Evolutionary conservation across 2,797 vertebrate species (phyloP).

Genomic region (Aratinga solstitialis): DNA sequence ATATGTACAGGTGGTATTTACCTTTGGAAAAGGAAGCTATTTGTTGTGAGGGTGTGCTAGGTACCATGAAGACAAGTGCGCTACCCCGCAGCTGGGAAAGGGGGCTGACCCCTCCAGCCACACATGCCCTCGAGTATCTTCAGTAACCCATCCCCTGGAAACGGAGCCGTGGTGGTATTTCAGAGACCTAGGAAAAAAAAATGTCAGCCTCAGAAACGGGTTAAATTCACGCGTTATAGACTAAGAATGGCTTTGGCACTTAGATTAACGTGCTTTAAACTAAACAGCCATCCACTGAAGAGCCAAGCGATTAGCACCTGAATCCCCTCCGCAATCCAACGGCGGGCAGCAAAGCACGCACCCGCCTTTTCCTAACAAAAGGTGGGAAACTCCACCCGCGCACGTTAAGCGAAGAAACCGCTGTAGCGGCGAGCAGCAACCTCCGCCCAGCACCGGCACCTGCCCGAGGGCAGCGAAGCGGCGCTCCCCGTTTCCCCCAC

Average conservation of each 20-base stretch:
- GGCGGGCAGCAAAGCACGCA: fast-evolving
- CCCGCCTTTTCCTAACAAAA: fast-evolving
- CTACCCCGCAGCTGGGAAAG: background rate
- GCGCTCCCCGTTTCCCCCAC: background rate
- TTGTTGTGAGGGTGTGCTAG: background rate
- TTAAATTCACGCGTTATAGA: fast-evolving
- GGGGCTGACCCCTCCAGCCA: background rate
- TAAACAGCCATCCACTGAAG: fast-evolving
- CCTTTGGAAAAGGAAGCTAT: background rate
- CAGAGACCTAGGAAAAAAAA: background rate
- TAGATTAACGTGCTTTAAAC: fast-evolving
- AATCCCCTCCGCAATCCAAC: background rate
- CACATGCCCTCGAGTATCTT: background rate
- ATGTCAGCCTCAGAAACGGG: fast-evolving
- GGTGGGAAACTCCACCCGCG: fast-evolving
- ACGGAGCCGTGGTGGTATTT: fast-evolving
- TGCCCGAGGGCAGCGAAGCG: background rate
- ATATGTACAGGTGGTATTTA: fast-evolving
- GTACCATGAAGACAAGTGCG: background rate
- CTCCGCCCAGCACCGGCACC: background rate
- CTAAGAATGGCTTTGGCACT: fast-evolving
- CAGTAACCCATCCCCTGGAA: background rate
- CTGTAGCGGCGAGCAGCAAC: background rate
- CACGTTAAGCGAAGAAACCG: background rate
- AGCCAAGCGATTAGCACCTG: fast-evolving